phyloP scores from a whole-genome alignment of 37 sponge, comb jelly and placozoan genomes.

The Crambe crambe region DNA sequence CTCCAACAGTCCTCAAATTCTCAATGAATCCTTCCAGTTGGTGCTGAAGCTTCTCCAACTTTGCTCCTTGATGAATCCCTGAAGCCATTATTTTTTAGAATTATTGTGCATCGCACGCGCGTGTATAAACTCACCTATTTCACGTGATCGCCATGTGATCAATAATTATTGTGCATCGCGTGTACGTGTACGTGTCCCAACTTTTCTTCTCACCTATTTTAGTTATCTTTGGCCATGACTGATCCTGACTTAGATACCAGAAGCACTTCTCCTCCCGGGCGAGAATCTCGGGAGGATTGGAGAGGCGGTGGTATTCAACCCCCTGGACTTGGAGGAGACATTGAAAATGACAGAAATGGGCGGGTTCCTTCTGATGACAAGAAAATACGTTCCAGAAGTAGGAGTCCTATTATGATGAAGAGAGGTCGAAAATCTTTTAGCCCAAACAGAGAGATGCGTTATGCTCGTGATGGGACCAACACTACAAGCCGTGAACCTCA shows the following conservation, averaged over 20 bases:
- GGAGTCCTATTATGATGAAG: conserved; percentile 1
- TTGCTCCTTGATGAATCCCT: conserved; percentile 4
- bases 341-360: background rate
- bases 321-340: background rate
- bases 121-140: background rate
- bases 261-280: conserved; percentile 43
- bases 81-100: conserved; percentile 47
- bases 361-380: background rate
- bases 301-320: background rate
- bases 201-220: too few relatives aligned
- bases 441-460: background rate
- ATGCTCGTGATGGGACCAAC: conserved; percentile 29
- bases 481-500: conserved; percentile 54
- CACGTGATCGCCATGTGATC: background rate
- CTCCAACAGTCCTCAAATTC: conserved; percentile 73
- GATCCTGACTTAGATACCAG: background rate
- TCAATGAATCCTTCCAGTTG: conserved; percentile 70
- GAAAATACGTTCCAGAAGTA: conserved; percentile 4
- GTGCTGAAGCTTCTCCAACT: conserved; percentile 52
- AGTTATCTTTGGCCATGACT: background rate
- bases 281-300: conserved; percentile 44
- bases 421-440: conserved; percentile 1
- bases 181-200: too few relatives aligned
- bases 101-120: background rate
- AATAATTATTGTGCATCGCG: too few relatives aligned